These are phyloP conservation scores for Trachemys scripta DNA, from an alignment of 2,113 vertebrate genomes.

Conservation along the genomic window DNA sequence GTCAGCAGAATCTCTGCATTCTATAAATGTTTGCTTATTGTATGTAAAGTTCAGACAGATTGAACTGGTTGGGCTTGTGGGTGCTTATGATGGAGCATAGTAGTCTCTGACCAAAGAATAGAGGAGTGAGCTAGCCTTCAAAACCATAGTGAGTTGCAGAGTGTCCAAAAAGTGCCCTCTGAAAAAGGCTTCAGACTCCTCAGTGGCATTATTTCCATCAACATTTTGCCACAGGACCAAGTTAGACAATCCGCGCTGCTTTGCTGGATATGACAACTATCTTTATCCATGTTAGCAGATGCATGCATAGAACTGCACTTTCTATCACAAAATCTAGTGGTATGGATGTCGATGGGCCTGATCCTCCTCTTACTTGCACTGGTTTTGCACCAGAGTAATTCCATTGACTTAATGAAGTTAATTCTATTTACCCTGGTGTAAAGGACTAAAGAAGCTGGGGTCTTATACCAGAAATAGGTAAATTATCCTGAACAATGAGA, in stretches of 20 bases:
- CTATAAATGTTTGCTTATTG: not conserved
- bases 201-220: not conserved
- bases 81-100: not conserved
- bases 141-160: not conserved
- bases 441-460: not conserved
- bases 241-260: not conserved
- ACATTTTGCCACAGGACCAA: not conserved
- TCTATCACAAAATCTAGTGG: not conserved
- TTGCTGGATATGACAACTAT: not conserved
- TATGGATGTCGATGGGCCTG: not conserved
- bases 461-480: not conserved
- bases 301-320: fast-evolving
- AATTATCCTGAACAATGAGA: not conserved
- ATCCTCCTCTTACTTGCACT: not conserved
- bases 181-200: not conserved
- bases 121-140: not conserved
- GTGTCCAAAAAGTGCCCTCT: fast-evolving
- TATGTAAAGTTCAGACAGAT: not conserved
- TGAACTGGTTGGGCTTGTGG: not conserved
- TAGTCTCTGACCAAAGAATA: not conserved
- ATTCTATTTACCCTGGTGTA: not conserved
- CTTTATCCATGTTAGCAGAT: not conserved
- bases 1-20: not conserved
- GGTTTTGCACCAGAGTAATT: not conserved
- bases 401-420: not conserved